Evolutionary conservation across 2,888 invertebrate genomes (phyloP).

Genomic region (Stenodera caucasica): DNA sequence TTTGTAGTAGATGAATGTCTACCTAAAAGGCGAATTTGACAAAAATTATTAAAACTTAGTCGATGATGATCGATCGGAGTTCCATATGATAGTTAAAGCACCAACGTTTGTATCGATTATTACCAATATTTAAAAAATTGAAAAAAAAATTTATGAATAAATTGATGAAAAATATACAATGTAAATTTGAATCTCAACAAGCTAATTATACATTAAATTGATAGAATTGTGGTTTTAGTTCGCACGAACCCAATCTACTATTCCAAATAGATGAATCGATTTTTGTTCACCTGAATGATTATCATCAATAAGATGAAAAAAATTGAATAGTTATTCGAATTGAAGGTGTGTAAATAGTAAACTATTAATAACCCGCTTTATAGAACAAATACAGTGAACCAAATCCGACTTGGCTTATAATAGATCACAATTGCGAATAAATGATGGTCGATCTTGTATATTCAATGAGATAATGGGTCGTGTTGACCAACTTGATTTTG

Average conservation of each 20-base stretch:
- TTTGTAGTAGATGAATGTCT: constrained; percentile 43
- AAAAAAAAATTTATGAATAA: constrained; percentile 40
- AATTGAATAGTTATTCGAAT: no score
- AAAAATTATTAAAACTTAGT: constrained; percentile 31
- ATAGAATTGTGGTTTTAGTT: constrained; percentile 37
- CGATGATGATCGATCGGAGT: constrained; percentile 41
- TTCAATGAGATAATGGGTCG: no score
- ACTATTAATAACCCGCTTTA: no score
- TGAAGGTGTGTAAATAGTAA: no score
- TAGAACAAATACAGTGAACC: no score
- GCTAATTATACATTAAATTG: constrained; percentile 48
- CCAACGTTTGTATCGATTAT: constrained; percentile 53
- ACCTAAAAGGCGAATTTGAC: constrained; percentile 29
- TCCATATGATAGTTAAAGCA: constrained; percentile 54
- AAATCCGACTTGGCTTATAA: no score
- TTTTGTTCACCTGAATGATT: no score
- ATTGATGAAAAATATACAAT: constrained; percentile 46
- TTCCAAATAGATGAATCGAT: no score
- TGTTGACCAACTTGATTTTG: no score
- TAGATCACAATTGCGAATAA: no score
- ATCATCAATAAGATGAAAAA: no score
- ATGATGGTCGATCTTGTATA: no score
- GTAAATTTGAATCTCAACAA: constrained; percentile 47
- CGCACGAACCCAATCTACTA: background rate
- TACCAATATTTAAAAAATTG: background rate